phyloP scores from a whole-genome alignment of 1,140 invertebrate genomes.

The Sycophila sp. region DNA sequence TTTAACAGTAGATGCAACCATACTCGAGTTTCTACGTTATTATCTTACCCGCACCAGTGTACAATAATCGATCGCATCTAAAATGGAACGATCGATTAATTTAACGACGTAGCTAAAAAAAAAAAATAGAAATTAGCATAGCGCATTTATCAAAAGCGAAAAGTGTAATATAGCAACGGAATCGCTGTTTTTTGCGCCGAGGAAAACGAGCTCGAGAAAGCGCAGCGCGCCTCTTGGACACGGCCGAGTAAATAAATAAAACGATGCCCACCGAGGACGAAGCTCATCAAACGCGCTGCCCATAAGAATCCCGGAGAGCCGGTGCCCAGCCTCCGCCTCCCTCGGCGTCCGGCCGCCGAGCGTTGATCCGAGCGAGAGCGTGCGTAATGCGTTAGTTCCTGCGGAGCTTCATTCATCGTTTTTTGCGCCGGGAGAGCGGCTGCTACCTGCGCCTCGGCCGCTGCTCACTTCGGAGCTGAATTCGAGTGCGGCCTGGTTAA shows the following conservation, averaged over 20 bases:
- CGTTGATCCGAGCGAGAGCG: conserved; percentile 26
- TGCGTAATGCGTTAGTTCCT: conserved; percentile 52
- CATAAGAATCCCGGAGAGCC: background rate
- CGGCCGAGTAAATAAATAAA: background rate
- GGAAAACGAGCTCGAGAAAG: background rate
- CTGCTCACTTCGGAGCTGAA: conserved; percentile 9
- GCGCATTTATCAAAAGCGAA: too few species aligned
- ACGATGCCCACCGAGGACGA: background rate
- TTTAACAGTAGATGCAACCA: too few species aligned
- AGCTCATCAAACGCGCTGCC: conserved; percentile 6
- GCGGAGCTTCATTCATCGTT: conserved; percentile 60
- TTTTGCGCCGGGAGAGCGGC: conserved; percentile 45
- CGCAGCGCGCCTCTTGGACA: background rate
- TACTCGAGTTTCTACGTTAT: too few species aligned
- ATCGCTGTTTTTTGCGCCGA: too few species aligned
- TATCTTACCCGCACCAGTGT: background rate
- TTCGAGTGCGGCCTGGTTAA: conserved; percentile 14
- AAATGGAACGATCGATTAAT: background rate
- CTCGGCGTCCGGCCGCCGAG: background rate
- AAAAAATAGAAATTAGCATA: too few species aligned
- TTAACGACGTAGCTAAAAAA: too few species aligned
- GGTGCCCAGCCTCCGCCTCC: too few species aligned
- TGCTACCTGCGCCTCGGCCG: conserved; percentile 29
- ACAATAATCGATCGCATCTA: background rate
- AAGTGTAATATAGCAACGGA: too few species aligned